Evolutionary conservation across 2,113 vertebrate species (phyloP).

Genomic region (Jaculus jaculus): DNA sequence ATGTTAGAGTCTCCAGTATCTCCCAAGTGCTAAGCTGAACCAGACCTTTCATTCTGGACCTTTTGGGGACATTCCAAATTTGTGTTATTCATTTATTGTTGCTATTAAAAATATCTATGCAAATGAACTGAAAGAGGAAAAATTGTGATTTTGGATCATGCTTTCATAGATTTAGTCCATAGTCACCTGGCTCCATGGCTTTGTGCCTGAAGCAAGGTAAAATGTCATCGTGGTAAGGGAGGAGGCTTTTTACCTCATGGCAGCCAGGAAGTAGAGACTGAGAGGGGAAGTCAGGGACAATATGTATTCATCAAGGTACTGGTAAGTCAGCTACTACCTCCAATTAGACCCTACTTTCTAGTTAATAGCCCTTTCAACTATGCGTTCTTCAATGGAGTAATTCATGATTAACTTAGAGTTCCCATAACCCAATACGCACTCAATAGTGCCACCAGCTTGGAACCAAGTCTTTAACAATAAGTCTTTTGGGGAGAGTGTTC

Average conservation of each 20-base stretch:
- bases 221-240: not conserved
- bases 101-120: not conserved
- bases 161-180: not conserved
- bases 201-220: not conserved
- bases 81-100: not conserved
- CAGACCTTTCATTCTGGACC: not conserved
- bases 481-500: not conserved
- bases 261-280: not conserved
- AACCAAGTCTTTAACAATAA: too few relatives aligned
- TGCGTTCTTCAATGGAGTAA: too few relatives aligned
- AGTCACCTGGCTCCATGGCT: not conserved
- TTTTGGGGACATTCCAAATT: not conserved
- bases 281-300: too few relatives aligned
- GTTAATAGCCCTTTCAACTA: too few relatives aligned
- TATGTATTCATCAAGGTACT: not conserved
- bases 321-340: too few relatives aligned
- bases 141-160: not conserved
- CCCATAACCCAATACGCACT: too few relatives aligned
- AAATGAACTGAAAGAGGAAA: not conserved
- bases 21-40: not conserved
- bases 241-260: not conserved
- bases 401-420: too few relatives aligned
- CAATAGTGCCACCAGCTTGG: too few relatives aligned
- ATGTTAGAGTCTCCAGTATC: not conserved
- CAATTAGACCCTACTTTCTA: too few relatives aligned